Conservation (phyloP, 2,888 invertebrate genomes). For the Hololepta plana region DNA sequence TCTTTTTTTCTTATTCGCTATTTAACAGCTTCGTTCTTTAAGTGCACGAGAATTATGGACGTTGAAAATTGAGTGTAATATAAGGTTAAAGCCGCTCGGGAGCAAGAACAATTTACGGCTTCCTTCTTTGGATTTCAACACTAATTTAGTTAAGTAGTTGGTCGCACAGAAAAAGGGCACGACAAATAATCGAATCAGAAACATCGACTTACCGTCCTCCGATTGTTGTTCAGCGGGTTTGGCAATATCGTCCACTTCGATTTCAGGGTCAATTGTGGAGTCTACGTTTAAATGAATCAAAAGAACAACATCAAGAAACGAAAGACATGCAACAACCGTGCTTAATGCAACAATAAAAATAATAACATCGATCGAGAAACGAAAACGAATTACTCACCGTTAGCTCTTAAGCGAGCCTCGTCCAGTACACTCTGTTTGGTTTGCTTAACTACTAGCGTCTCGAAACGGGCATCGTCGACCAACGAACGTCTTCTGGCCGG, state of each 20-base stretch:
- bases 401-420: slow-evolving; percentile 74
- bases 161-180: too few relatives aligned
- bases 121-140: too few relatives aligned
- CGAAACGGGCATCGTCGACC: slow-evolving; percentile 95
- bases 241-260: slow-evolving; percentile 19
- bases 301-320: slow-evolving; percentile 13
- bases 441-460: slow-evolving; percentile 88
- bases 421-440: slow-evolving; percentile 84
- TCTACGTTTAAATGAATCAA: slow-evolving; percentile 17
- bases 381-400: slow-evolving; percentile 43
- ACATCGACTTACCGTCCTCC: slow-evolving; percentile 38
- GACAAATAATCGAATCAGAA: too few relatives aligned
- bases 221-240: slow-evolving; percentile 30
- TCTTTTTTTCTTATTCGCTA: too few relatives aligned
- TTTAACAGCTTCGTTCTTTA: too few relatives aligned
- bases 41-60: too few relatives aligned
- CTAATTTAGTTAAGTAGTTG: too few relatives aligned
- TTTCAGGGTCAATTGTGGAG: slow-evolving; percentile 26
- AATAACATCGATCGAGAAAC: slow-evolving; percentile 14
- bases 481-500: slow-evolving; percentile 88
- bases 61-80: too few relatives aligned
- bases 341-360: slow-evolving; percentile 4
- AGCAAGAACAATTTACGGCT: too few relatives aligned
- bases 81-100: too few relatives aligned
- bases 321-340: slow-evolving; percentile 6